Evolutionary conservation across 2,797 vertebrate genomes (phyloP), one percentile per base, ranked within the genome.

Genomic region (Sebastes melanostomus): DNA sequence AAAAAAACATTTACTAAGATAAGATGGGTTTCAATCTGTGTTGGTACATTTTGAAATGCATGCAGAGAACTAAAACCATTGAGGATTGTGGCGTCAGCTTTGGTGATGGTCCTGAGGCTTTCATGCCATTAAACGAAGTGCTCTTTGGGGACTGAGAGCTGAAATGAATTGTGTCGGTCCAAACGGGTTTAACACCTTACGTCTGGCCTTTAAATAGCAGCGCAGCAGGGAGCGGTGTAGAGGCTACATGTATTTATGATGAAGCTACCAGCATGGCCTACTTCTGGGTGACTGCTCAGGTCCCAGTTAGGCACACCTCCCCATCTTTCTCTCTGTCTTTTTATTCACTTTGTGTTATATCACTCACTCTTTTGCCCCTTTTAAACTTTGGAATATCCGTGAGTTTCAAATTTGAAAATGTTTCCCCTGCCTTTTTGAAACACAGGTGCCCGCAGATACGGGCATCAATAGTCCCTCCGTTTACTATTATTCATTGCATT

Each of bases 241-340:
- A 54, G 70, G 52, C 75, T 77, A 72, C 84, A 89, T 93, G 84
- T 89, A 92, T 93, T 93, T 89, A 91, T 92, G 87, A 94, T 90
- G 88, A 89, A 56, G 72, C 77, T 75, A 24, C 59, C 32, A 56
- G 75, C 27, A 6, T 90, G 91, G 80, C 88, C 92, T 92, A 91
- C 80, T 92, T 94, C 86, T 89, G 83, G 71, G 71, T 77, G 80
- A 84, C 63, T 88, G 76, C 90, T 87, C 63, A 66, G 73, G 83
- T 84, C 71, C 73, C 77, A 76, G 66, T 12, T 29, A 25, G 59
- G 36, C 24, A 55, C 60, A 78, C 71, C 34, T 62, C 59, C 3
- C 52, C 67, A 42, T 42, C 32, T 78, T 5, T n/a, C 10, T 54
- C 29, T 46, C 42, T 54, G 7, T 73, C 25, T 74, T 20, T 18